Percentiles rank a stretch among this genome's conserved stretches.
Evolutionary conservation across 2,113 vertebrate genomes (phyloP).

Genomic region (Saccopteryx bilineata): DNA sequence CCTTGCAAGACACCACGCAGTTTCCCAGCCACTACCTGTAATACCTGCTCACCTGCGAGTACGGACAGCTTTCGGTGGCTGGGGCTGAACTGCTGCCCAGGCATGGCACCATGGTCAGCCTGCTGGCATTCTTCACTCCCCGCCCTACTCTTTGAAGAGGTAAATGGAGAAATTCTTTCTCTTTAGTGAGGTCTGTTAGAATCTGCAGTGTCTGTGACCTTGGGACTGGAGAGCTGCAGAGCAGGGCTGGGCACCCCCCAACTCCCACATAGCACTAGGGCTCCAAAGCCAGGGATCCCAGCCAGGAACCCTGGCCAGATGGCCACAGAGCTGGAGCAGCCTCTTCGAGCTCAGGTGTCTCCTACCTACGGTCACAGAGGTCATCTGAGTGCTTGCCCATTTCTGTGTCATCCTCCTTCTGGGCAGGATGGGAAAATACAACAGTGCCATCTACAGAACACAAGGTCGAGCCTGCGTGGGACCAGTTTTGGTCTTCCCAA

Average conservation of each 20-base stretch:
- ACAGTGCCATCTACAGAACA: background rate
- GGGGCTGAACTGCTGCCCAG: background rate
- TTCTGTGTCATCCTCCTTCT: background rate
- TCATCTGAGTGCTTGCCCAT: background rate
- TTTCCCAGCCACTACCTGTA: background rate
- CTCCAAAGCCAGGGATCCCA: background rate
- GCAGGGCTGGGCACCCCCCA: background rate
- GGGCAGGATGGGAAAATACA: background rate
- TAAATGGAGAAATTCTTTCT: background rate
- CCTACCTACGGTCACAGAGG: background rate
- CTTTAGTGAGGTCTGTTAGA: background rate
- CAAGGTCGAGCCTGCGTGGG: background rate
- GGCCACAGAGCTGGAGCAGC: accelerated
- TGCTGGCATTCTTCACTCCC: background rate
- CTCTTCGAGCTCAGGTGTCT: background rate
- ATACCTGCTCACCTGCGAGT: background rate
- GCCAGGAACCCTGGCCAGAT: background rate
- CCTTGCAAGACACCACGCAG: background rate
- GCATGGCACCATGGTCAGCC: background rate
- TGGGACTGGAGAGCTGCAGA: background rate
- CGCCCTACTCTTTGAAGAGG: accelerated
- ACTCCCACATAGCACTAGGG: accelerated
- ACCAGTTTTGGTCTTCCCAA: background rate
- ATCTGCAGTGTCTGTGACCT: background rate
- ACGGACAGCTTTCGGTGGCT: background rate